Evolutionary conservation across 1,140 invertebrate species (phyloP).

Genomic region (Aphaenogaster ashmeadi): DNA sequence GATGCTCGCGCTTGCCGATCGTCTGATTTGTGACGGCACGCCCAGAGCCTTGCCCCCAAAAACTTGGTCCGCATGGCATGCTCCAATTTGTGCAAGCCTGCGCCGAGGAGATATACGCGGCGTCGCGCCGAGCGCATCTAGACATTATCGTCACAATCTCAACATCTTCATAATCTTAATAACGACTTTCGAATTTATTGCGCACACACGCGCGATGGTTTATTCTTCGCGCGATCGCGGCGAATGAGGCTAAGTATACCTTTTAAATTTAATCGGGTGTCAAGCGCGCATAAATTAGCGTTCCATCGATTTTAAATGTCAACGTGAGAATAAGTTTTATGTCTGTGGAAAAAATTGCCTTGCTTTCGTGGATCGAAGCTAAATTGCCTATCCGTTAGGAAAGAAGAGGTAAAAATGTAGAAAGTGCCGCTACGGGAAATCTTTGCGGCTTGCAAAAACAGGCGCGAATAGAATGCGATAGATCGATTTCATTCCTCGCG

Average conservation of each 20-base stretch:
- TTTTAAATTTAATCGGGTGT: constrained; percentile 10
- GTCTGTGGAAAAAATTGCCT: not conserved
- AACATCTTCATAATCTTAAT: constrained; percentile 53
- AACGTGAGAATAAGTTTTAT: not conserved
- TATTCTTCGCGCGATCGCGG: constrained; percentile 24
- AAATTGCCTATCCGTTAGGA: not conserved
- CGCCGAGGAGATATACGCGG: constrained; percentile 9
- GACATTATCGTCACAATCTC: constrained; percentile 35
- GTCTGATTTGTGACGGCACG: constrained; percentile 63
- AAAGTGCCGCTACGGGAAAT: not conserved
- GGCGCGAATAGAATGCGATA: not conserved
- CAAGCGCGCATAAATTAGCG: constrained; percentile 22
- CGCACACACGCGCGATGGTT: not conserved
- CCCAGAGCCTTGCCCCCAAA: constrained; percentile 52
- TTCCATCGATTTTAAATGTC: not conserved
- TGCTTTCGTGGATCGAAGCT: too few relatives aligned
- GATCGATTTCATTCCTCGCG: constrained; percentile 40
- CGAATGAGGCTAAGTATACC: not conserved
- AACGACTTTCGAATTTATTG: constrained; percentile 37
- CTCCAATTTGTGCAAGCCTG: constrained; percentile 26
- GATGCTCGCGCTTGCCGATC: constrained; percentile 44
- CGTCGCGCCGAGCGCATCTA: not conserved
- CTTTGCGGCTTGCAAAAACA: constrained; percentile 5
- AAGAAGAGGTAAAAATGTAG: not conserved
- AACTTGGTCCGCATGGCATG: constrained; percentile 26